phyloP scores from a whole-genome alignment of 2,888 invertebrate species.

The Lasius platythorax region DNA sequence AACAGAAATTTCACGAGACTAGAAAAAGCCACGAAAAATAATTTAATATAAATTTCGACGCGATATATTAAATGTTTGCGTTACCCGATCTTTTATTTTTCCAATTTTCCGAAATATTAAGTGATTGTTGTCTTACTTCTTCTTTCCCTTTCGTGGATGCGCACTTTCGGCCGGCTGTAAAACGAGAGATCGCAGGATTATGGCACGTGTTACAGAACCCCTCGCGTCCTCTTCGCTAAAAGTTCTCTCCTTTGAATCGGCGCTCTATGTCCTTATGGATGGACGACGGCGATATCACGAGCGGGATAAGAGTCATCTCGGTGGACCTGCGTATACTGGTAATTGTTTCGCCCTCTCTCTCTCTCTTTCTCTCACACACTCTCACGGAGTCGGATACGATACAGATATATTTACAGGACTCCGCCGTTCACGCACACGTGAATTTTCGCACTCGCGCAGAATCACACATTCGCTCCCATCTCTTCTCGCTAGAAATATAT shows the following conservation, averaged over 20 bases:
- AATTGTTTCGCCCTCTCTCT: conserved; percentile 55
- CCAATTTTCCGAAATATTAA: not conserved
- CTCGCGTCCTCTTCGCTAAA: conserved; percentile 53
- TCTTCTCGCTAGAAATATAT: conserved; percentile 77
- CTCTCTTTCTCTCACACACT: not conserved
- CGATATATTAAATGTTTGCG: not conserved
- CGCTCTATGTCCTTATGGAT: conserved; percentile 33
- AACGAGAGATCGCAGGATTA: conserved; percentile 29
- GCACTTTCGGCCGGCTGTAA: not conserved
- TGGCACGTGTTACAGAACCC: conserved; percentile 53
- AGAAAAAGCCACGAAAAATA: conserved; percentile 21
- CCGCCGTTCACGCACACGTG: conserved; percentile 55
- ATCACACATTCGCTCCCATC: conserved; percentile 43
- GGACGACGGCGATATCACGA: conserved; percentile 63
- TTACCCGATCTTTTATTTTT: not conserved
- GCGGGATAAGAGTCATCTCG: conserved; percentile 61
- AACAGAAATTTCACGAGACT: conserved; percentile 36
- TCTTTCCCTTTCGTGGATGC: not conserved
- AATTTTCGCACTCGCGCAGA: conserved; percentile 35
- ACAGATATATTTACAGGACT: conserved; percentile 78
- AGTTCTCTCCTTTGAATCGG: conserved; percentile 46
- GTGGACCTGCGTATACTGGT: conserved; percentile 76
- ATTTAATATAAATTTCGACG: not conserved
- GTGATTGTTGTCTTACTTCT: conserved; percentile 1
- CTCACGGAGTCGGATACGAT: conserved; percentile 65